phyloP scores from a whole-genome alignment of 2,888 invertebrate genomes.

The Macrosiphum euphorbiae region DNA sequence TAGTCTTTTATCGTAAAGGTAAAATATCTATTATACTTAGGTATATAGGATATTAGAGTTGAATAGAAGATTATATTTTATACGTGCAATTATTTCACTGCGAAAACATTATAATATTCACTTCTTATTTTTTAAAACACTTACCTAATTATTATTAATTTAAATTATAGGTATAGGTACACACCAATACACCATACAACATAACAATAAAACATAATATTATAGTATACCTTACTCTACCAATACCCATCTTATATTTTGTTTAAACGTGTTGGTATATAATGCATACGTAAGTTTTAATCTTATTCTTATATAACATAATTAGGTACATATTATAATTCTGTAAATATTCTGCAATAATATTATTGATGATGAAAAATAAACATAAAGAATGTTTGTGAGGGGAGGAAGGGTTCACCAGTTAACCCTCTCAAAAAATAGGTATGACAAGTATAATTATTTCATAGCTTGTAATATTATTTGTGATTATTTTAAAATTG shows the following conservation, averaged over 20 bases:
- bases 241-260: neutral
- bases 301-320: neutral
- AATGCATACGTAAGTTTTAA: neutral
- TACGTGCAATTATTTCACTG: neutral
- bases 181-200: neutral
- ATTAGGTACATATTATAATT: neutral
- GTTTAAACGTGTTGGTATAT: neutral
- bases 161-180: neutral
- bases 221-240: neutral
- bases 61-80: neutral
- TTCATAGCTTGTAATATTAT: neutral
- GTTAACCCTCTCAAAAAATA: neutral
- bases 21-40: neutral
- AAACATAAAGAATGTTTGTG: neutral
- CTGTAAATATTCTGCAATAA: neutral
- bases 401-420: neutral
- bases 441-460: neutral
- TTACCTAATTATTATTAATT: neutral
- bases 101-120: neutral
- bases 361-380: neutral
- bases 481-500: neutral
- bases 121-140: neutral
- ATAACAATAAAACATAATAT: neutral
- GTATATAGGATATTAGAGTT: neutral
- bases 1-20: neutral